A percentile compares a stretch with the other conserved stretches of the same genome.
Evolutionary conservation across 2,113 vertebrate genomes (phyloP).

Genomic region (Amblyopsis rosae): DNA sequence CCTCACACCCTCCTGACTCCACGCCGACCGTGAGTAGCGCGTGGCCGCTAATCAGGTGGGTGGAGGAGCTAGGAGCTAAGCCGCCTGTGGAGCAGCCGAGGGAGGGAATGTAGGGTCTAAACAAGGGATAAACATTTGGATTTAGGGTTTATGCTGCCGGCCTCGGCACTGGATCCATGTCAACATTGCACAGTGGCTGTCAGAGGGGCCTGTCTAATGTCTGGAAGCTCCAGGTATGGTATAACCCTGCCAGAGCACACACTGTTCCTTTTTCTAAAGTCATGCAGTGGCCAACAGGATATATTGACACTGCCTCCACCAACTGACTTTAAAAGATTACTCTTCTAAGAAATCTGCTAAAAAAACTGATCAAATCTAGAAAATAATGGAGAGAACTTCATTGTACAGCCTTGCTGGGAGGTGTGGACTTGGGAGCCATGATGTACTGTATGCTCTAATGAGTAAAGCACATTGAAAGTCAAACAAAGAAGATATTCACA

Average conservation of each 20-base stretch:
- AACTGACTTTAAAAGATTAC: slow-evolving; percentile 33
- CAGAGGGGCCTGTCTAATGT: slow-evolving; percentile 32
- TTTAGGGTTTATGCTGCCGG: slow-evolving; percentile 61
- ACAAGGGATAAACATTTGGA: slow-evolving; percentile 71
- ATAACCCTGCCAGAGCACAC: slow-evolving; percentile 21
- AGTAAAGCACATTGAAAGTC: slow-evolving; percentile 40
- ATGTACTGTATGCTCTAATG: slow-evolving; percentile 31
- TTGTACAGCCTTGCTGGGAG: slow-evolving; percentile 44
- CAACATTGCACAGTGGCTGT: slow-evolving; percentile 49
- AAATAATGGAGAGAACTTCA: slow-evolving; percentile 30
- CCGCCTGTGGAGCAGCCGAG: slow-evolving; percentile 54
- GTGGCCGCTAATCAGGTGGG: slow-evolving; percentile 56
- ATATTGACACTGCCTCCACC: slow-evolving; percentile 7
- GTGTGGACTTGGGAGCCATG: slow-evolving; percentile 28
- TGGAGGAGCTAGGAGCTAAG: slow-evolving; percentile 55
- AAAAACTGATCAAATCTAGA: slow-evolving; percentile 21
- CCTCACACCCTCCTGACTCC: slow-evolving; percentile 51
- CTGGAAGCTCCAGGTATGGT: slow-evolving; percentile 34
- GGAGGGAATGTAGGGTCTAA: slow-evolving; percentile 58
- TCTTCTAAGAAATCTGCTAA: too few species aligned
- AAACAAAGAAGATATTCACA: slow-evolving; percentile 43
- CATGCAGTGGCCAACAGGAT: slow-evolving; percentile 12
- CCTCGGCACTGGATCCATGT: slow-evolving; percentile 55
- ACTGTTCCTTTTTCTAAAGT: slow-evolving; percentile 28
- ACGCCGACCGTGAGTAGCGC: slow-evolving; percentile 47